A percentile compares a stretch with the other conserved stretches of the same genome.
These are phyloP conservation scores for Hylaea fasciaria DNA, from an alignment of 2,888 invertebrate species.

Conservation along the genomic window DNA sequence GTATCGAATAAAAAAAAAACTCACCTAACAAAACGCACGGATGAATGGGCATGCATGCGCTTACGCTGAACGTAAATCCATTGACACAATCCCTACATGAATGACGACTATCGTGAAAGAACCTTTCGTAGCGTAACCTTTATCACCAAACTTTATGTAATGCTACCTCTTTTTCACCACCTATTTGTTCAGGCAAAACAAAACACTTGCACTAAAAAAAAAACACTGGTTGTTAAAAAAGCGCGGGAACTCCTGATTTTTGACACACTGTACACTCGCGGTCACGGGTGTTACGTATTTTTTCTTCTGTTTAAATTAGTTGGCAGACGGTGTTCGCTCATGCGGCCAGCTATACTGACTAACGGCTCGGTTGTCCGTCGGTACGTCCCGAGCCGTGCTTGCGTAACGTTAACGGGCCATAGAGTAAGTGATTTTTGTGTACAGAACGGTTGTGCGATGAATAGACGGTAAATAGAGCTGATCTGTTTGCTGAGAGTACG, in stretches of 20 bases:
- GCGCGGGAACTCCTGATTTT: constrained; percentile 47
- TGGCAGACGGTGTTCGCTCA: constrained; percentile 61
- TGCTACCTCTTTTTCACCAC: constrained; percentile 39
- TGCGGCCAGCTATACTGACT: constrained; percentile 70
- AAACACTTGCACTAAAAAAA: constrained; percentile 42
- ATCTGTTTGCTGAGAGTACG: constrained; percentile 29
- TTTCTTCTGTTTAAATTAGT: constrained; percentile 51
- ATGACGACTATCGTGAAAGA: constrained; percentile 46
- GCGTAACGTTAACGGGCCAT: constrained; percentile 81
- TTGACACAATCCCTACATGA: constrained; percentile 76
- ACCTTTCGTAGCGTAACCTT: constrained; percentile 37
- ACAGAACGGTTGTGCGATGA: constrained; percentile 58
- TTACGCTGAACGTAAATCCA: constrained; percentile 66
- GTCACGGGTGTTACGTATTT: constrained; percentile 47
- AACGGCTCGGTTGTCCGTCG: constrained; percentile 64
- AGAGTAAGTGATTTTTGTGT: constrained; percentile 72
- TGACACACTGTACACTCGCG: constrained; percentile 52
- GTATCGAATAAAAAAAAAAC: constrained; percentile 42
- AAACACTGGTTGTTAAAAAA: constrained; percentile 30
- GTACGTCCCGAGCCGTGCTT: constrained; percentile 71
- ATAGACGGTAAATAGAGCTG: constrained; percentile 32
- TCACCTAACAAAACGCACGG: constrained; percentile 68
- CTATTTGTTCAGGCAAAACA: constrained; percentile 18
- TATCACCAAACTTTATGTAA: constrained; percentile 45
- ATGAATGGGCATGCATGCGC: constrained; percentile 68